Base-by-base conservation (phyloP, 2,888 invertebrate species). In the Gastrophysa polygoni region DNA sequence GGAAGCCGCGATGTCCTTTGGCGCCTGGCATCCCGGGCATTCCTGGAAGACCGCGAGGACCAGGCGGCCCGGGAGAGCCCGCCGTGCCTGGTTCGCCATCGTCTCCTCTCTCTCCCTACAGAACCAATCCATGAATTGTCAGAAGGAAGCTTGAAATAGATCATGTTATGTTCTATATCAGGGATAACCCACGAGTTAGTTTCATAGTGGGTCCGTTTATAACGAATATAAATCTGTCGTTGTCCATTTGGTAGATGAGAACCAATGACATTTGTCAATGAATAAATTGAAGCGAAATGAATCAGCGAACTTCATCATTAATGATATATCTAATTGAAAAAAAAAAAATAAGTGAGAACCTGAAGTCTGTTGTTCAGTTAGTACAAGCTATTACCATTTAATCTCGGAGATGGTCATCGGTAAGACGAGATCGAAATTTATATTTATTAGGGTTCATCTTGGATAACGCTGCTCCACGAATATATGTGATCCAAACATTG, bases 1-100 rank as follows among this genome's bases (percentile, higher is more conserved):
- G 88, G 72, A 89, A 91, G 1, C 94, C 94, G 52, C 91, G 85
- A 78, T 94, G 93, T 0, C 94, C 94, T 81, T 94, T 94, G 0
- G 88, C 79, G 1, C 95, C 95, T 1, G 92, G 91, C 4, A 93
- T 82, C 0, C 93, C 93, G 0, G 93, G 91, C 80, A 91, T 83
- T 38, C 94, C 89, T 2, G 88, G 85, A 7, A 81, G 79, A 0
- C 95, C 95, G 69, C 93, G 84, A 0, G 90, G 85, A 0, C 94
- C 94, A 0, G 89, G 82, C 17, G 89, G 88, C 0, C 93, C 93
- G 3, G 85, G 78, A 4, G 88, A 82, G 18, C 94, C 94, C 2
- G 87, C 78, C n/a, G 87, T 84, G 0, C 94, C 94, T 0, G 87
- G 83, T 80, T 91, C 93, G 20, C 92, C 95, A 80, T 91, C 94